A percentile compares a stretch with the other conserved stretches of the same genome.
phyloP scores from a whole-genome alignment of 1,140 invertebrate species.

The Drosophila carrolli region DNA sequence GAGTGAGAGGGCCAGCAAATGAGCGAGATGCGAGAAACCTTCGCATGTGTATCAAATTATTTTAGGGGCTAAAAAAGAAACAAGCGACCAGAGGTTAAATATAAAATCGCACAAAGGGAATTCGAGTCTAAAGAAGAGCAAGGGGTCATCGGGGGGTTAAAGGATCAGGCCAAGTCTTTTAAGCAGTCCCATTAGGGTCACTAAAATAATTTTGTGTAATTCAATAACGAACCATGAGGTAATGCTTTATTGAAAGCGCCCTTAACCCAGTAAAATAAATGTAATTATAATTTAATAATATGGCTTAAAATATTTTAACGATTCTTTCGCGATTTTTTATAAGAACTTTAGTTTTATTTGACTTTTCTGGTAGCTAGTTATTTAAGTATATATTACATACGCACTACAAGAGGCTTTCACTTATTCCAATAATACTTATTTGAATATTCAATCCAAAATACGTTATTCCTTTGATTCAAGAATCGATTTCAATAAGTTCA shows the following conservation, averaged over 20 bases:
- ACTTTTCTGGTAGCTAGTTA: too few species aligned
- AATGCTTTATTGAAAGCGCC: too few species aligned
- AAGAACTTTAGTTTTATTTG: too few species aligned
- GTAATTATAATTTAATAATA: too few species aligned
- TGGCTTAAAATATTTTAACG: too few species aligned
- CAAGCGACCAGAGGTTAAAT: constrained; percentile 37
- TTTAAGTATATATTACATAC: too few species aligned
- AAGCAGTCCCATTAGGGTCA: constrained; percentile 9
- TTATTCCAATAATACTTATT: too few species aligned
- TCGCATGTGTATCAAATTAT: constrained; percentile 48
- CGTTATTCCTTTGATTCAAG: background rate
- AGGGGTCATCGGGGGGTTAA: background rate
- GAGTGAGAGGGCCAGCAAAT: constrained; percentile 8
- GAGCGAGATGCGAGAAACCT: constrained; percentile 2
- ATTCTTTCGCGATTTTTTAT: too few species aligned
- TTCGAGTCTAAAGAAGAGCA: background rate
- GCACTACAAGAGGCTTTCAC: too few species aligned
- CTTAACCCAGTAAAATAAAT: too few species aligned
- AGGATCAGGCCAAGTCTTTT: constrained; percentile 4
- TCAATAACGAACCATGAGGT: background rate
- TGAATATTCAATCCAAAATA: too few species aligned
- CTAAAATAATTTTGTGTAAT: constrained; percentile 8
- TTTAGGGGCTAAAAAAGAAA: constrained; percentile 44
- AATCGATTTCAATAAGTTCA: background rate
- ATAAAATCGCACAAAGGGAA: constrained; percentile 17